These are phyloP conservation scores for Leptocoma aspasia DNA, from an alignment of 2,113 vertebrate species.

Conservation along the genomic window DNA sequence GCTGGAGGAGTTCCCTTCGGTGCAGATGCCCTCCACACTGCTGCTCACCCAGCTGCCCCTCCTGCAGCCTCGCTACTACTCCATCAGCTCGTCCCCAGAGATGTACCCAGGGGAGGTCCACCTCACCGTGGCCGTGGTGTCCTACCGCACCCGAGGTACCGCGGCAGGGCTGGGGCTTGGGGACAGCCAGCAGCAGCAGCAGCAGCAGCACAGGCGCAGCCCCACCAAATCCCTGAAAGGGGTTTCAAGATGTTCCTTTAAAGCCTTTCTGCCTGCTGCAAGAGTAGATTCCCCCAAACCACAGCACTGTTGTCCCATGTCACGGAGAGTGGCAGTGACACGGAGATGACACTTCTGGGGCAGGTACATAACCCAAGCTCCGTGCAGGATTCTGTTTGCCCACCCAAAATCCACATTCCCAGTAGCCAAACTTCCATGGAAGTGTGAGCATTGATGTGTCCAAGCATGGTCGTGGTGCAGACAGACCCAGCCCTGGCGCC, in stretches of 20 bases:
- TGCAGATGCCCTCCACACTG: conserved; percentile 92
- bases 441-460: background rate
- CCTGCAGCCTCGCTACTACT: conserved; percentile 95
- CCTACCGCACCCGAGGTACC: conserved; percentile 88
- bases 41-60: conserved; percentile 94
- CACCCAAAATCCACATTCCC: background rate
- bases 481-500: accelerated
- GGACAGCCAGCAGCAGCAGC: background rate
- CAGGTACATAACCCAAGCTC: background rate
- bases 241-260: background rate
- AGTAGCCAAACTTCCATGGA: background rate
- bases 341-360: background rate
- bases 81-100: conserved; percentile 96
- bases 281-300: background rate
- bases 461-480: accelerated
- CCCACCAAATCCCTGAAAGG: background rate
- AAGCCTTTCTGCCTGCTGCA: background rate
- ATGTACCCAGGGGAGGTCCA: conserved; percentile 90
- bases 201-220: background rate
- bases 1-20: conserved; percentile 91
- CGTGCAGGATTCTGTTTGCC: background rate
- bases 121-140: conserved; percentile 94
- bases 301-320: background rate
- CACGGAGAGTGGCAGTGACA: background rate
- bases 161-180: background rate